phyloP scores from a whole-genome alignment of 2,888 invertebrate genomes.

The Tetragonula carbonaria region DNA sequence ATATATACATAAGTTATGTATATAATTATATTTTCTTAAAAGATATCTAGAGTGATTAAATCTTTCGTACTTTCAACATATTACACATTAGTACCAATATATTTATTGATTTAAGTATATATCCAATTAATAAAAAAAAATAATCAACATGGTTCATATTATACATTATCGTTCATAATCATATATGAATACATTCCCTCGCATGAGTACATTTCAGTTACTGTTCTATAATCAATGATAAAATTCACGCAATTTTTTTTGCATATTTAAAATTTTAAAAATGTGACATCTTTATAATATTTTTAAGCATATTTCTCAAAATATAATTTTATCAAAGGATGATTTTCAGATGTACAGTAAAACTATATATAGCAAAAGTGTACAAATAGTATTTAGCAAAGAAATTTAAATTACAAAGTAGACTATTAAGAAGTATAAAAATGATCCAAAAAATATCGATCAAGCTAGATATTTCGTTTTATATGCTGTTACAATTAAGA shows the following conservation, averaged over 20 bases:
- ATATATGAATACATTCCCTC: background rate
- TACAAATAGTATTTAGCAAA: slow-evolving; percentile 5
- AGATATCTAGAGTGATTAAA: slow-evolving; percentile 28
- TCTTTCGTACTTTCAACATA: slow-evolving; percentile 10
- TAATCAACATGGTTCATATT: slow-evolving; percentile 25
- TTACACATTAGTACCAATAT: slow-evolving; percentile 44
- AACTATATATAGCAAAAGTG: slow-evolving; percentile 15
- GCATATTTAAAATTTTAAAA: slow-evolving; percentile 21
- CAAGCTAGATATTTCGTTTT: slow-evolving; percentile 10
- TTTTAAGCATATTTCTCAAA: slow-evolving; percentile 8
- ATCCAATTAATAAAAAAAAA: slow-evolving; percentile 42
- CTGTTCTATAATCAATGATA: slow-evolving; percentile 9
- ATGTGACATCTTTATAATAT: slow-evolving; percentile 3
- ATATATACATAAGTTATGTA: slow-evolving; percentile 40
- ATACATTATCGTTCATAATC: slow-evolving; percentile 22
- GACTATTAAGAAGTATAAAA: slow-evolving; percentile 9
- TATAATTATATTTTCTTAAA: slow-evolving; percentile 28
- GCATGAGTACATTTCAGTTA: slow-evolving; percentile 6
- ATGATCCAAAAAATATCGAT: slow-evolving; percentile 6
- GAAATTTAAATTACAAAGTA: slow-evolving; percentile 5
- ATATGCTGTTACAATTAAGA: slow-evolving; percentile 33
- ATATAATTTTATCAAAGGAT: slow-evolving; percentile 14
- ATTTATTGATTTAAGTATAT: slow-evolving; percentile 36
- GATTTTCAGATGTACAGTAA: slow-evolving; percentile 11
- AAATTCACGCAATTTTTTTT: slow-evolving; percentile 28